Conservation (phyloP, 2,797 vertebrate species). For the Hippoglossus hippoglossus region DNA sequence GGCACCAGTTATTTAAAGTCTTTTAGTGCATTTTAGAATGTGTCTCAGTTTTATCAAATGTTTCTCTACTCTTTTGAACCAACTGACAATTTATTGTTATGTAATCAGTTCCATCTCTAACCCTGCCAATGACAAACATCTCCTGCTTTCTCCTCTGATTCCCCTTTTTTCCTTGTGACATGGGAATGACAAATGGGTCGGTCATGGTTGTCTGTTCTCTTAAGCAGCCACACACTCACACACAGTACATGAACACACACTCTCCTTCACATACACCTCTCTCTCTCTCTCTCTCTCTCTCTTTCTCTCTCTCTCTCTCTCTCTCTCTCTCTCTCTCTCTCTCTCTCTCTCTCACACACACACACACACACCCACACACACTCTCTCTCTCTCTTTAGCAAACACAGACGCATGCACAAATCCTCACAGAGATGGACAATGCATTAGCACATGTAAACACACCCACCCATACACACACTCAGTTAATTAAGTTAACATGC, state of each 20-base stretch:
- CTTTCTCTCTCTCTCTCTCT: not conserved
- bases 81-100: not conserved
- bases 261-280: not conserved
- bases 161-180: constrained; percentile 1
- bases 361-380: not conserved
- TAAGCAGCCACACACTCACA: constrained; percentile 9
- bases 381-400: constrained; percentile 1
- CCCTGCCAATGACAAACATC: not conserved
- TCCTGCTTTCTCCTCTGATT: not conserved
- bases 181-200: constrained; percentile 9
- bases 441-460: constrained; percentile 52
- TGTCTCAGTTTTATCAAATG: not conserved
- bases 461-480: constrained; percentile 30
- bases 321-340: not conserved
- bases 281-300: not conserved
- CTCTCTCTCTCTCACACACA: not conserved
- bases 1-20: not conserved
- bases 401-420: constrained; percentile 30
- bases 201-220: constrained; percentile 11
- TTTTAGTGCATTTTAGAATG: too few species aligned
- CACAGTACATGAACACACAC: not conserved
- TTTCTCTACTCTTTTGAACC: not conserved
- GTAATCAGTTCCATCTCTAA: not conserved
- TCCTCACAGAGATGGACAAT: constrained; percentile 26
- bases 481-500: constrained; percentile 70